Conservation (phyloP, 2,113 vertebrate species). For the Scortum barcoo region DNA sequence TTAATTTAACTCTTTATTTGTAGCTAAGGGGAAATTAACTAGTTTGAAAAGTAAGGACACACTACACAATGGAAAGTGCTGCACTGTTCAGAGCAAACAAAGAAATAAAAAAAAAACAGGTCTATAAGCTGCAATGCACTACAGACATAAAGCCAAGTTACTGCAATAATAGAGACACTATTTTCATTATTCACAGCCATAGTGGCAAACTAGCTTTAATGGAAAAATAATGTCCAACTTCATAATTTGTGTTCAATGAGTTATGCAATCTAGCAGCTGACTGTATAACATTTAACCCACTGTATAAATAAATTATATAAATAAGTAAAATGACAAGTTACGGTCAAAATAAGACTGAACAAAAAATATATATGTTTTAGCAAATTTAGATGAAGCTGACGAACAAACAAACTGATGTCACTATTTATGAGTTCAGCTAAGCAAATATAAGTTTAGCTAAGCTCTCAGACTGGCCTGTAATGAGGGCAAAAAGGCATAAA, state of each 20-base stretch:
- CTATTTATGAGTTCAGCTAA: slow-evolving; percentile 26
- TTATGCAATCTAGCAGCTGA: slow-evolving; percentile 1
- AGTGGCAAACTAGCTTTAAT: neutral
- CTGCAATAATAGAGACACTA: neutral
- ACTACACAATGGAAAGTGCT: neutral
- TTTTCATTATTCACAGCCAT: neutral
- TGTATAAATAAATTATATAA: too few relatives aligned
- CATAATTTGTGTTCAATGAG: neutral
- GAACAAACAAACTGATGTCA: neutral
- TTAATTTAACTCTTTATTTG: slow-evolving; percentile 29
- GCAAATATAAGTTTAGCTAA: slow-evolving; percentile 58
- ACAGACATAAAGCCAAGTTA: neutral
- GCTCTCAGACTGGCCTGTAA: slow-evolving; percentile 64
- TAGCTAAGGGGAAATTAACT: slow-evolving; percentile 21
- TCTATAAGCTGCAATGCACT: too few relatives aligned
- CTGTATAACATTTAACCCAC: too few relatives aligned
- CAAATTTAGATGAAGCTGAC: neutral
- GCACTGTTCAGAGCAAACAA: neutral
- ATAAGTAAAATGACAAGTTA: neutral
- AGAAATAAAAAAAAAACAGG: neutral
- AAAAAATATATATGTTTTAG: neutral
- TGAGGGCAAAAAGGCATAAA: slow-evolving; percentile 79
- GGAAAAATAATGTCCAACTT: neutral
- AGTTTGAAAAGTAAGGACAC: slow-evolving; percentile 4
- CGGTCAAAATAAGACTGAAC: neutral